Conservation (phyloP, 2,797 vertebrate species). For the Aulostomus chinensis region DNA sequence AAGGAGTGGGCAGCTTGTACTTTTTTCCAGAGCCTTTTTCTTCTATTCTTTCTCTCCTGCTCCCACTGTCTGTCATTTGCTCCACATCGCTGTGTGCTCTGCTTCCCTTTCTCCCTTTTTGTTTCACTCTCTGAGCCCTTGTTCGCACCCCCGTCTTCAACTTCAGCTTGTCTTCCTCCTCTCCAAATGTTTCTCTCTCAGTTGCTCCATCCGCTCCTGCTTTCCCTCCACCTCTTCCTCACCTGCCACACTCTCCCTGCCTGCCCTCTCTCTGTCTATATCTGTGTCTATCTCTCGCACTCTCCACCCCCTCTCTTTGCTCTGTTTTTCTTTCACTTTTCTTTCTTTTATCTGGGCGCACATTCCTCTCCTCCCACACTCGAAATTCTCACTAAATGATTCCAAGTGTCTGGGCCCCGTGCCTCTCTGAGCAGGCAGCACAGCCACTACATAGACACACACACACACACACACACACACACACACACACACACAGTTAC, state of each 20-base stretch:
- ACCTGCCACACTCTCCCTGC: constrained; percentile 60
- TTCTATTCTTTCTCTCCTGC: constrained; percentile 62
- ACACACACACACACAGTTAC: constrained; percentile 41
- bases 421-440: constrained; percentile 68
- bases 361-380: constrained; percentile 87
- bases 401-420: constrained; percentile 85
- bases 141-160: constrained; percentile 41
- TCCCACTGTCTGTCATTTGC: constrained; percentile 73
- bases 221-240: constrained; percentile 56
- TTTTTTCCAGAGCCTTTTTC: constrained; percentile 62
- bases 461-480: constrained; percentile 31
- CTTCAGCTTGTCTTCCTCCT: constrained; percentile 55
- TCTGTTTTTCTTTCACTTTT: constrained; percentile 83
- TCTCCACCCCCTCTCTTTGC: constrained; percentile 71
- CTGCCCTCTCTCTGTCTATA: constrained; percentile 62
- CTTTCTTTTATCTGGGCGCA: constrained; percentile 82
- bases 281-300: constrained; percentile 67
- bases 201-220: constrained; percentile 40
- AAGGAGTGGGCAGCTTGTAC: constrained; percentile 79
- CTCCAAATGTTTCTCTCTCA: constrained; percentile 57
- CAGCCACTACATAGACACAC: constrained; percentile 50
- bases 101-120: constrained; percentile 36
- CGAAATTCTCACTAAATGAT: constrained; percentile 84
- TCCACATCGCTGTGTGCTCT: constrained; percentile 53
- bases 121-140: constrained; percentile 38